phyloP scores from a whole-genome alignment of 2,888 invertebrate genomes.

The Sceliomorpha sp. region DNA sequence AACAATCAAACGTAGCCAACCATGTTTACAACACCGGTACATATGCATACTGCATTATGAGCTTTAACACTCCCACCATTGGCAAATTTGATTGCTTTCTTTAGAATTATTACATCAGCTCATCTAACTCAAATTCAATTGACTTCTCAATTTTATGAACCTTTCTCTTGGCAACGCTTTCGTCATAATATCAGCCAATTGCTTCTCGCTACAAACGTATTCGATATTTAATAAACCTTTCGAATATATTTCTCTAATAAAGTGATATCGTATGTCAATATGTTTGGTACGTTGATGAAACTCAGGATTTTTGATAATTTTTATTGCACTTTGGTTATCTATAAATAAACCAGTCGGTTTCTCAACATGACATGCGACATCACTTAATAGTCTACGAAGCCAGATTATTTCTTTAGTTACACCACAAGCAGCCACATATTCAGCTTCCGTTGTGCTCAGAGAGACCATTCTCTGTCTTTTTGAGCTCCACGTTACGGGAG shows the following conservation, averaged over 20 bases:
- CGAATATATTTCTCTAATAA: slow-evolving; percentile 15
- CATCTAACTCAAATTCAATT: too few relatives aligned
- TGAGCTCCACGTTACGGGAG: slow-evolving; percentile 21
- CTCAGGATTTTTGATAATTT: slow-evolving; percentile 14
- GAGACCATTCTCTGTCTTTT: slow-evolving; percentile 15
- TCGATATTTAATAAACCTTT: background rate
- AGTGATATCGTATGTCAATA: slow-evolving; percentile 19
- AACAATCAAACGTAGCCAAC: too few relatives aligned
- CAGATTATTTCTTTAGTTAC: slow-evolving; percentile 21
- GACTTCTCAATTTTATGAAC: slow-evolving; percentile 2
- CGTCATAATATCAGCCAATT: slow-evolving; percentile 19
- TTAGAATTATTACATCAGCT: too few relatives aligned
- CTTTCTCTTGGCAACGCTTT: slow-evolving; percentile 11
- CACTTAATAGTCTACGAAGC: slow-evolving; percentile 5
- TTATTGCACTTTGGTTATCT: slow-evolving; percentile 33
- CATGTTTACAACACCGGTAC: too few relatives aligned
- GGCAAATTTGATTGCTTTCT: too few relatives aligned
- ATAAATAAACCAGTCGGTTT: slow-evolving; percentile 3
- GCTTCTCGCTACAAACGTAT: slow-evolving; percentile 7
- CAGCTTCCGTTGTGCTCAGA: slow-evolving; percentile 24
- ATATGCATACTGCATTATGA: too few relatives aligned
- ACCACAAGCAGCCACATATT: slow-evolving; percentile 18
- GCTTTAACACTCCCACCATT: too few relatives aligned
- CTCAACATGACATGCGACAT: slow-evolving; percentile 6
- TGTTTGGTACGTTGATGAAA: slow-evolving; percentile 32